These are phyloP conservation scores for Tridacna gigas DNA, from an alignment of 2,888 invertebrate species.

Conservation along the genomic window DNA sequence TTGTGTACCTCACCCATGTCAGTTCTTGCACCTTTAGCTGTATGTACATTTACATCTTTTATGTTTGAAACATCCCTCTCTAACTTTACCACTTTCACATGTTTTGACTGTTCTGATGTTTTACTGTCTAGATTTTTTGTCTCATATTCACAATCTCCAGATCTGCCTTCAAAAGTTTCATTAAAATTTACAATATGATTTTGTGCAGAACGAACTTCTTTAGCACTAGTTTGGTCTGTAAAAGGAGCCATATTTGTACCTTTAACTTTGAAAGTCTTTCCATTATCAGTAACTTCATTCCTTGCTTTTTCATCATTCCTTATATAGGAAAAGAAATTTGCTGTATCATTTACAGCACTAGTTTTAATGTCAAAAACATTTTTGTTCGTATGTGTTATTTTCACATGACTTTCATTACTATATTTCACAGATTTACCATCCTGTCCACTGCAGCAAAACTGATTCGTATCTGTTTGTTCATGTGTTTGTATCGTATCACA, in stretches of 20 bases:
- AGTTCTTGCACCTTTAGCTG: too few relatives aligned
- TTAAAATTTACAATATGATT: not conserved
- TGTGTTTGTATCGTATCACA: constrained; percentile 15
- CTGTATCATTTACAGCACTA: not conserved
- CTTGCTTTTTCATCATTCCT: too few relatives aligned
- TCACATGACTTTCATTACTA: not conserved
- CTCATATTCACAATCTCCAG: not conserved
- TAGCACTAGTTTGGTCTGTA: not conserved
- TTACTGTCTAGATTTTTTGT: not conserved
- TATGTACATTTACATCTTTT: too few relatives aligned
- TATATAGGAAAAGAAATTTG: not conserved
- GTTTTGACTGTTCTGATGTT: too few relatives aligned
- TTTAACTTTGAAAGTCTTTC: too few relatives aligned
- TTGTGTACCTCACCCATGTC: too few relatives aligned
- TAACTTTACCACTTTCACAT: too few relatives aligned
- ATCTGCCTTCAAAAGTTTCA: not conserved
- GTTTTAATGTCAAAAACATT: not conserved
- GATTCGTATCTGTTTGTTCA: not conserved
- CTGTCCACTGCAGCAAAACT: not conserved
- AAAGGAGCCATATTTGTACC: too few relatives aligned
- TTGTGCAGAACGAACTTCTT: not conserved
- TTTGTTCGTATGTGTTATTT: not conserved
- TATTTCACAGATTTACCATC: not conserved
- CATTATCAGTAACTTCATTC: not conserved
- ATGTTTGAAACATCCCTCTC: too few relatives aligned